Percentiles rank a stretch among this genome's conserved stretches.
These are phyloP conservation scores for Drosophila mulleri DNA, from an alignment of 2,888 invertebrate species.

Conservation along the genomic window DNA sequence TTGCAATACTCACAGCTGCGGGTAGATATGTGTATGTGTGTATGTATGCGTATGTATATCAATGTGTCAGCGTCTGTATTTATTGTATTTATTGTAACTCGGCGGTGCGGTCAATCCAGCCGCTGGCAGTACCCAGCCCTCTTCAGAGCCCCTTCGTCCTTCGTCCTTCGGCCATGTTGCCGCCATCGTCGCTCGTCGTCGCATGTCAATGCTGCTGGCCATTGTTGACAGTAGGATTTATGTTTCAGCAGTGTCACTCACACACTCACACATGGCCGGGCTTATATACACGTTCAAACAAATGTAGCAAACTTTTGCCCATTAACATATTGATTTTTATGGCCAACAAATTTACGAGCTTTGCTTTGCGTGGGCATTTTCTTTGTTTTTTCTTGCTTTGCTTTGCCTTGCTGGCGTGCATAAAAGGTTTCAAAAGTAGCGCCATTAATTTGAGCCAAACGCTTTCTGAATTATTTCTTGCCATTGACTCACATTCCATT, in stretches of 20 bases:
- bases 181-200: constrained; percentile 29
- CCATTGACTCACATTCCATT: constrained; percentile 29
- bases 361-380: constrained; percentile 50
- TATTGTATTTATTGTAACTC: constrained; percentile 73
- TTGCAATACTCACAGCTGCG: constrained; percentile 63
- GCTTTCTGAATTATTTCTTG: constrained; percentile 60
- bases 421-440: constrained; percentile 77
- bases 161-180: constrained; percentile 16
- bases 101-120: constrained; percentile 68
- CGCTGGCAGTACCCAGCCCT: constrained; percentile 29
- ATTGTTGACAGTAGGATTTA: constrained; percentile 78
- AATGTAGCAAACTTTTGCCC: constrained; percentile 66
- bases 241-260: constrained; percentile 74
- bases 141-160: constrained; percentile 25
- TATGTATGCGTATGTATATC: constrained; percentile 38
- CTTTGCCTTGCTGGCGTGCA: constrained; percentile 45
- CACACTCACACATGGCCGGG: constrained; percentile 22
- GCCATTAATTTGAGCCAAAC: constrained; percentile 73
- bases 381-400: constrained; percentile 18
- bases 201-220: constrained; percentile 77
- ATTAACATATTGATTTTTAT: constrained; percentile 80
- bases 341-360: constrained; percentile 75
- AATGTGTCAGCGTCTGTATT: constrained; percentile 66
- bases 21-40: constrained; percentile 28
- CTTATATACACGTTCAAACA: constrained; percentile 23